Conservation (phyloP, 2,797 vertebrate genomes). For the Apogon hyalosoma region DNA sequence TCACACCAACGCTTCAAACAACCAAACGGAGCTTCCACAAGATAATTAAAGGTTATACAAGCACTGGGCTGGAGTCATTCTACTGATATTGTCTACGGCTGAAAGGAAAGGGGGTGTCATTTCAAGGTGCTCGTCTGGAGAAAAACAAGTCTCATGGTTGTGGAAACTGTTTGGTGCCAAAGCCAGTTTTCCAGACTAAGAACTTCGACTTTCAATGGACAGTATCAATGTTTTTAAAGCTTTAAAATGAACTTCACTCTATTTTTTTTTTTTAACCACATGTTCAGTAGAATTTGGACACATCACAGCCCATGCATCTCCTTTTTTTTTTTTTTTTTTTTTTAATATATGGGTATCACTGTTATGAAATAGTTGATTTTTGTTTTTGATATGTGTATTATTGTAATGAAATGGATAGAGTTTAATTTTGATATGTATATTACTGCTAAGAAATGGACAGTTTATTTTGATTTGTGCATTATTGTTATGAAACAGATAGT, state of each 20-base stretch:
- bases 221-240: neutral
- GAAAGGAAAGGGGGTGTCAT: neutral
- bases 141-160: constrained; percentile 1
- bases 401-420: too few species aligned
- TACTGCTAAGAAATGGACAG: too few species aligned
- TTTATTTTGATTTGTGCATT: too few species aligned
- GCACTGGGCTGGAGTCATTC: neutral
- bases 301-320: neutral
- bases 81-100: neutral
- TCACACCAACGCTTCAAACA: constrained; percentile 3
- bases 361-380: too few species aligned
- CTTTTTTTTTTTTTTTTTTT: too few species aligned
- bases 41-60: constrained; percentile 11
- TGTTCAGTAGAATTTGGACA: neutral
- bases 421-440: too few species aligned
- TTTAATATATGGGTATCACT: too few species aligned
- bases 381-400: too few species aligned
- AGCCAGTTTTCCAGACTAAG: neutral
- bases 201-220: neutral
- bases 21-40: neutral
- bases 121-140: neutral
- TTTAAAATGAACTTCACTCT: neutral
- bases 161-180: neutral
- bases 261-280: neutral
- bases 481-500: too few species aligned